These are phyloP conservation scores for Hydrolagus affinis DNA, from an alignment of 2,113 vertebrate species.

Conservation along the genomic window DNA sequence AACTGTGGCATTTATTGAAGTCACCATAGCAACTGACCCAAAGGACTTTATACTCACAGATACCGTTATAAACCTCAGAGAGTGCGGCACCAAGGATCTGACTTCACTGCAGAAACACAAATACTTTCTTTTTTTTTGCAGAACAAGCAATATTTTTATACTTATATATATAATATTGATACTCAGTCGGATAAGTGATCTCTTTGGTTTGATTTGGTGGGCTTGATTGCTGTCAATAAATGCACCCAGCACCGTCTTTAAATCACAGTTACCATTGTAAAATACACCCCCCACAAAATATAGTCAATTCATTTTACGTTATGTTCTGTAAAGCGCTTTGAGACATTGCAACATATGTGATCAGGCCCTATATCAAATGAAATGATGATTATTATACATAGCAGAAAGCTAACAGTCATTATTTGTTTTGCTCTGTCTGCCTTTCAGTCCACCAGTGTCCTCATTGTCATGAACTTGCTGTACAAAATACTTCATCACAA, in stretches of 20 bases:
- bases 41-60: constrained; percentile 29
- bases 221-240: neutral
- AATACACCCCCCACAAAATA: too few relatives aligned
- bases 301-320: too few relatives aligned
- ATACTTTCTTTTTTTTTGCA: neutral
- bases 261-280: too few relatives aligned
- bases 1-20: constrained; percentile 31
- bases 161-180: neutral
- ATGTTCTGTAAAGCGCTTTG: too few relatives aligned
- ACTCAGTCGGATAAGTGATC: neutral
- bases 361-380: neutral
- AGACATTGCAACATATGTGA: too few relatives aligned
- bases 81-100: constrained; percentile 2
- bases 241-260: neutral
- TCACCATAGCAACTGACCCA: constrained; percentile 32
- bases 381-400: neutral
- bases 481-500: neutral
- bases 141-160: constrained; percentile 12
- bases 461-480: neutral
- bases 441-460: neutral
- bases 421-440: neutral
- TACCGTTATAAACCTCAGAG: constrained; percentile 27
- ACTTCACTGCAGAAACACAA: constrained; percentile 27
- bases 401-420: neutral
- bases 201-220: neutral